Evolutionary conservation across 2,888 invertebrate genomes (phyloP).

Genomic region (Archips crataeganus): DNA sequence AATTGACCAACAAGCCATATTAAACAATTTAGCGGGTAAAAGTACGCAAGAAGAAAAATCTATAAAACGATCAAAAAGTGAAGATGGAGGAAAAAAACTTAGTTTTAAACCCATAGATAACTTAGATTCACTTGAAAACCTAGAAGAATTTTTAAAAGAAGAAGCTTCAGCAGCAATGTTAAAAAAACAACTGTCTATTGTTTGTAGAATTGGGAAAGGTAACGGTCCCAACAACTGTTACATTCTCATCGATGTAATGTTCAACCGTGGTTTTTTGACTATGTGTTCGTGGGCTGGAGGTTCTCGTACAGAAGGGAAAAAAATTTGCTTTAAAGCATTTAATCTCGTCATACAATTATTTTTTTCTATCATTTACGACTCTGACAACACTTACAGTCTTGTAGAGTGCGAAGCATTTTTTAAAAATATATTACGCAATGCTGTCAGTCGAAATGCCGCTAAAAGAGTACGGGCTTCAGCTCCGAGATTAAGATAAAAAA

Average conservation of each 20-base stretch:
- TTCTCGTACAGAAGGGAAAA: neutral
- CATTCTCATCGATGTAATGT: slow-evolving; percentile 4
- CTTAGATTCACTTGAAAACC: no score
- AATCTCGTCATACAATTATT: neutral
- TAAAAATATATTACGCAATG: neutral
- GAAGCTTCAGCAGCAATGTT: no score
- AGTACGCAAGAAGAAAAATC: no score
- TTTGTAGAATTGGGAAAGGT: no score
- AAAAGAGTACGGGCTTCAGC: neutral
- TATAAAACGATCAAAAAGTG: no score
- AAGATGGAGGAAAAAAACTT: no score
- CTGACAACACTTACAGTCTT: neutral
- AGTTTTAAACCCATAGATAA: no score
- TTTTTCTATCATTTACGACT: neutral
- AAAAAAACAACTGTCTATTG: no score
- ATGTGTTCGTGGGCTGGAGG: neutral
- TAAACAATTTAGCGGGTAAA: no score
- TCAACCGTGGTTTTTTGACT: neutral
- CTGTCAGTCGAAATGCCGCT: neutral
- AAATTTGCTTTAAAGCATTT: neutral
- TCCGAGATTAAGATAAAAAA: neutral
- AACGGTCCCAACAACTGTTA: neutral
- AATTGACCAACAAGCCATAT: no score
- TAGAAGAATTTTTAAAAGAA: no score
- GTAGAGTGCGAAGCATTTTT: neutral